Base-by-base conservation (phyloP, 2,888 invertebrate species). In the Nowickia ferox region DNA sequence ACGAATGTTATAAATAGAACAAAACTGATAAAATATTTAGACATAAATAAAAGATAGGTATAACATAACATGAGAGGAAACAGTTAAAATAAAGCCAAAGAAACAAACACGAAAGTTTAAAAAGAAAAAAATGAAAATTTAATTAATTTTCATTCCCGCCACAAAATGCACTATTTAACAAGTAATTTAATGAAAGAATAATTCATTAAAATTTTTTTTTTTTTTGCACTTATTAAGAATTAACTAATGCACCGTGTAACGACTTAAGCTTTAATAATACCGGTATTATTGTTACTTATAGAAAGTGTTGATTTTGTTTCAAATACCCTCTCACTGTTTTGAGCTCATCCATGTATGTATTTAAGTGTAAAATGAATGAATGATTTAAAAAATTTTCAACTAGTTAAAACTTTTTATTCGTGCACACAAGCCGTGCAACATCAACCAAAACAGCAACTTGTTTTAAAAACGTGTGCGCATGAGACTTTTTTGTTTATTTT, bases 131-230 rank as follows among this genome's bases (percentile, higher is more conserved):
- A 19, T 57, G 78, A 75, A 83, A 48, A 19, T 38, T 63, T 81
- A 75, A 83, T 83, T 79, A 79, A 66, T 76, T 65, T 86, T 53
- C 57, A 71, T 82, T 86, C 82, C 71, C 71, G 76, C 40, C 79
- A 75, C 59, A 75, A 86, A 86, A 86, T 86, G 82, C 85, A 85
- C 85, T 85, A 82, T 85, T 85, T 82, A 82, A 82, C 85, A 85
- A 65, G 48, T 44, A 63, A 85, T 78, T 78, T 82, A 82, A 82
- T 82, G 75, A 82, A 78, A 78, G 75, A 82, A 82, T 85, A 85
- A 77, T 81, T 84, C 81, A 84, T 81, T 77, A 72, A 59, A 48
- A 10, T 17, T 17, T 51, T 77, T 55, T 22, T 19, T 61, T 17
- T 46, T 69, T 38, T 44, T 46, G 19, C 44, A 22, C 61, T 30